Evolutionary conservation across 1,140 invertebrate species (phyloP), one percentile per base, ranked within the genome.

Genomic region (Battus philenor): DNA sequence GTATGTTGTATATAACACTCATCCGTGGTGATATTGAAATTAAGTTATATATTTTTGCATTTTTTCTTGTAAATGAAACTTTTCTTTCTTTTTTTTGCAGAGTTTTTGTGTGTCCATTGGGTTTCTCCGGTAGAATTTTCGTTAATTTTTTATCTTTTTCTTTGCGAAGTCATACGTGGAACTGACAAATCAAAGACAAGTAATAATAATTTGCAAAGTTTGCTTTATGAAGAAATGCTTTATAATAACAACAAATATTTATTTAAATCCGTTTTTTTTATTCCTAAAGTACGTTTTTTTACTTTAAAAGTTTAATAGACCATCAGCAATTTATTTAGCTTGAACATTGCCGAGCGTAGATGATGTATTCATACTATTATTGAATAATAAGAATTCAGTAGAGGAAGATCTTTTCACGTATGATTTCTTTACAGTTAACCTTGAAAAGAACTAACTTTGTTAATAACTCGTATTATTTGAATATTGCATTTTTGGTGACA

Each of bases 121-220:
- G 69, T 68, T 67, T 60, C 65, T 74, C 69, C 64, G 69, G 73
- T 82, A 79, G 75, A 69, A 38, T 71, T 58, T 67, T 65, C 62
- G 63, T 65, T 73, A 71, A 67, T 54, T 53, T 55, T 53, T 59
- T 34, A 36, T 17, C 17, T 53, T 61, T 44, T 55, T 43, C 43
- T 46, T 30, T 54, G 51, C 38, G 58, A 59, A 68, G 52, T 67
- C 60, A 66, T 54, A 72, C 66, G 59, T 68, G 62, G 32, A 51
- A 51, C 10, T 43, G 18, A 36, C 8, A 32, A 26, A 32, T n/a
- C n/a, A n/a, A n/a, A n/a, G n/a, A n/a, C n/a, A n/a, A n/a, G n/a
- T n/a, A n/a, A n/a, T n/a, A n/a, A n/a, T n/a, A n/a, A n/a, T n/a
- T n/a, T n/a, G n/a, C n/a, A n/a, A n/a, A n/a, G n/a, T n/a, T n/a